Base-by-base conservation (phyloP, 2,797 vertebrate genomes). In the Sebastes trivittatus region DNA sequence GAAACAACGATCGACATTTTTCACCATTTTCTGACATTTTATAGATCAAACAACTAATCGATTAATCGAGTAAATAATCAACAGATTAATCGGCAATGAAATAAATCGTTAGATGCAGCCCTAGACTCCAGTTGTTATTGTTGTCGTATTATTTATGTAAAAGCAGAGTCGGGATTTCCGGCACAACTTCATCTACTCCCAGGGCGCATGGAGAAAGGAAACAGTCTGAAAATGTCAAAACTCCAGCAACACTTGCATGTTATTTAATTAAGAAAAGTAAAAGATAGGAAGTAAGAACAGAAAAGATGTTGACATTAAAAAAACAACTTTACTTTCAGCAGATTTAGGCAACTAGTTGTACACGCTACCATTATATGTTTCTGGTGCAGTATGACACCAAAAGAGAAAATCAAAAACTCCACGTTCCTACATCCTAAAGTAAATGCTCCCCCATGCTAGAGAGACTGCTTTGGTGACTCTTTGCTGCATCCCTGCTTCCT, bases 1-100 rank as follows among this genome's bases (percentile, higher is more conserved):
- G 38, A 42, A 42, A 46, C 42, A 46, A 1, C 0, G 42, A 46
- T 46, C 1, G 6, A 16, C 0, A 46, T 46, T 18, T 46, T 46
- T 46, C 42, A 46, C 16, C 1, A 46, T 46, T 46, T 7, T 46
- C 14, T 46, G 42, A 46, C 42, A 46, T 18, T 46, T 18, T 46
- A 3, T 46, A 46, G 42, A 18, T 0, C 42, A 46, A 46, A 46
- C 14, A 46, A 46, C 42, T 46, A 46, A 18, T 18, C 1, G 0
- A 18, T 46, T 46, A 46, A 46, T 46, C 0, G 6, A 46, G 16
- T 0, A 46, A 46, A 46, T 46, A 18, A 46, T 18, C 0, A 0
- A 46, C 42, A 46, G 42, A 46, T 7, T 46, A 46, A 46, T 46
- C 42, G 42, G 6, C 14, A 18, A 46, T 46, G 42, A 46, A 3